Base-by-base conservation (phyloP, 1,140 invertebrate genomes). In the Antheraea mylitta region DNA sequence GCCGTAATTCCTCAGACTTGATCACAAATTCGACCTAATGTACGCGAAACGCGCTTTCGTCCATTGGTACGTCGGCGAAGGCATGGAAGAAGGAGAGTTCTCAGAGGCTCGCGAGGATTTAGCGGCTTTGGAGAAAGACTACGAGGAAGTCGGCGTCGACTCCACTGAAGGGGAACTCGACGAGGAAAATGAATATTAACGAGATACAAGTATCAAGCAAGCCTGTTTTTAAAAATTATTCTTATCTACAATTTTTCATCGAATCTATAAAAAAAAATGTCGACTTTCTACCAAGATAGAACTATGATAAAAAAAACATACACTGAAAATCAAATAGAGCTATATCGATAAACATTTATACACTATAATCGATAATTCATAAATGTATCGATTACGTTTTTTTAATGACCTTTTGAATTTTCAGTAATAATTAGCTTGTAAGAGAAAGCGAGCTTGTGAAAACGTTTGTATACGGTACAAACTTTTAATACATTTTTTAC, bases 11-110 rank as follows among this genome's bases (percentile, higher is more conserved):
- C 73, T 0, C 75, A 94, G 95, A 81, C 89, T 97, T 30, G 95
- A 97, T 89, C 95, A 96, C 83, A 97, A 97, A 85, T 97, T 97
- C 86, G 96, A 97, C 86, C 86, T 97, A 58, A 97, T 97, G 96
- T 96, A 96, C 92, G 92, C 96, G 80, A 94, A 96, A 88, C 93
- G 95, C 80, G 94, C 96, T 38, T 94, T 97, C 85, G 95, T 96
- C 0, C 96, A 96, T 81, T 96, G 96, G 96, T 97, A 96, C 82
- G 94, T 30, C 4, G 22, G 22, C 22, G 22, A 30, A 4, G 22
- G 22, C 22, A 30, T 30, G 22, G 22, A 30, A 79, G 95, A 97
- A 92, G 95, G 95, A 64, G 96, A 97, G 86, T 98, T 98, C 92
- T 95, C 94, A 6, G 22, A 30, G 22, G 22, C 22, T 30, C 22